These are phyloP conservation scores for Drosophila borborema DNA, from an alignment of 2,888 invertebrate species.

Conservation along the genomic window DNA sequence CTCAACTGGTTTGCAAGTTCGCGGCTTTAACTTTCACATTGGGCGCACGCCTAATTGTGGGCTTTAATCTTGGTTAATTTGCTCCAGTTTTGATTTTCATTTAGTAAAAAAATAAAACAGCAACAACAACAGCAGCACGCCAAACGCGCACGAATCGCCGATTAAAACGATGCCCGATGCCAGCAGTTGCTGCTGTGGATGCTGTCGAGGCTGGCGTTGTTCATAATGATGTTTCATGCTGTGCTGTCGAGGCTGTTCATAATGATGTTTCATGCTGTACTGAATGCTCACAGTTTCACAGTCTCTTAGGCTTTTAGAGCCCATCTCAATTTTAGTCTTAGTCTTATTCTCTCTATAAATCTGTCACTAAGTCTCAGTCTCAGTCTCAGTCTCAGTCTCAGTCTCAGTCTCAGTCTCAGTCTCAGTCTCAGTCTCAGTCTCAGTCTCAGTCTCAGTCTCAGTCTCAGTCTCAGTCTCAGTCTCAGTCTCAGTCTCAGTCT, in stretches of 20 bases:
- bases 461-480: neutral
- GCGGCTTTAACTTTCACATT: slow-evolving; percentile 76
- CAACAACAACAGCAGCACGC: slow-evolving; percentile 29
- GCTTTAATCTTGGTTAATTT: slow-evolving; percentile 77
- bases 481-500: no score
- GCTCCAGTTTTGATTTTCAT: slow-evolving; percentile 73
- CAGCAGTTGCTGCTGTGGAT: neutral
- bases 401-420: neutral
- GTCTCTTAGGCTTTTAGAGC: neutral
- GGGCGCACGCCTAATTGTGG: slow-evolving; percentile 74
- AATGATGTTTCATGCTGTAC: slow-evolving; percentile 17
- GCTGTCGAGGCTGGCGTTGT: neutral
- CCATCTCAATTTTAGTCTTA: neutral
- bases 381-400: neutral
- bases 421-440: no score
- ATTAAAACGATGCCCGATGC: slow-evolving; percentile 43
- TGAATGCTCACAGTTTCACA: slow-evolving; percentile 9
- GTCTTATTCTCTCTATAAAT: neutral
- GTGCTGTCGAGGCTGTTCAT: neutral
- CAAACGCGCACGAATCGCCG: slow-evolving; percentile 49
- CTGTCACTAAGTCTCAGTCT: neutral
- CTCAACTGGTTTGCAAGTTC: slow-evolving; percentile 70
- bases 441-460: neutral
- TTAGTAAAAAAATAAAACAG: slow-evolving; percentile 26
- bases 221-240: slow-evolving; percentile 11